A percentile compares a stretch with the other conserved stretches of the same genome.
phyloP scores from a whole-genome alignment of 1,140 invertebrate species.

The Drosophila busckii region DNA sequence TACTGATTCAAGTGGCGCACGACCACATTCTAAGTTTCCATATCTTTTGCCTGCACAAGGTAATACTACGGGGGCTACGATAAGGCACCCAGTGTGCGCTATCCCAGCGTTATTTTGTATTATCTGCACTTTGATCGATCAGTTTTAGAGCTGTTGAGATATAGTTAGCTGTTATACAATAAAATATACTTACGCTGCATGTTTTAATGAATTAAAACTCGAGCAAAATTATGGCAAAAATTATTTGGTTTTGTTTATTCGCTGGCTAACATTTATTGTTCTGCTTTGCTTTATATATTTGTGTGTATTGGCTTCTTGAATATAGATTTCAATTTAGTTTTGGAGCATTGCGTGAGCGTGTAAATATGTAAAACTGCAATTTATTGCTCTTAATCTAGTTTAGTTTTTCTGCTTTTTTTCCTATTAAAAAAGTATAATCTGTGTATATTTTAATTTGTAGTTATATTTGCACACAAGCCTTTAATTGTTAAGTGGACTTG shows the following conservation, averaged over 20 bases:
- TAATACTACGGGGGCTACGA: too few relatives aligned
- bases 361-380: slow-evolving; percentile 26
- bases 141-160: slow-evolving; percentile 35
- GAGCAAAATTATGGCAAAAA: slow-evolving; percentile 39
- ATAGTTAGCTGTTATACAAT: not conserved
- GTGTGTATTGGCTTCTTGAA: slow-evolving; percentile 18
- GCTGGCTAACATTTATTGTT: slow-evolving; percentile 67
- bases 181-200: slow-evolving; percentile 8
- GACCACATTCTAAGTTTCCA: slow-evolving; percentile 17
- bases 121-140: slow-evolving; percentile 57
- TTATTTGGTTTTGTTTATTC: slow-evolving; percentile 32
- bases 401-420: too few relatives aligned
- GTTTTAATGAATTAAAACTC: slow-evolving; percentile 16
- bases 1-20: slow-evolving; percentile 31
- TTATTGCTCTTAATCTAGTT: slow-evolving; percentile 21
- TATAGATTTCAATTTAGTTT: slow-evolving; percentile 15
- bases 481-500: slow-evolving; percentile 38
- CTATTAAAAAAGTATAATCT: slow-evolving; percentile 25
- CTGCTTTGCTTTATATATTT: slow-evolving; percentile 49
- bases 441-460: slow-evolving; percentile 5
- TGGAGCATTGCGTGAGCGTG: slow-evolving; percentile 4
- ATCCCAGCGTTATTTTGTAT: slow-evolving; percentile 15
- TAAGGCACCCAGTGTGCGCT: too few relatives aligned
- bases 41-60: slow-evolving; percentile 18
- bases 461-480: slow-evolving; percentile 34